Evolutionary conservation across 2,888 invertebrate genomes (phyloP).

Genomic region (Orthosia gracilis): DNA sequence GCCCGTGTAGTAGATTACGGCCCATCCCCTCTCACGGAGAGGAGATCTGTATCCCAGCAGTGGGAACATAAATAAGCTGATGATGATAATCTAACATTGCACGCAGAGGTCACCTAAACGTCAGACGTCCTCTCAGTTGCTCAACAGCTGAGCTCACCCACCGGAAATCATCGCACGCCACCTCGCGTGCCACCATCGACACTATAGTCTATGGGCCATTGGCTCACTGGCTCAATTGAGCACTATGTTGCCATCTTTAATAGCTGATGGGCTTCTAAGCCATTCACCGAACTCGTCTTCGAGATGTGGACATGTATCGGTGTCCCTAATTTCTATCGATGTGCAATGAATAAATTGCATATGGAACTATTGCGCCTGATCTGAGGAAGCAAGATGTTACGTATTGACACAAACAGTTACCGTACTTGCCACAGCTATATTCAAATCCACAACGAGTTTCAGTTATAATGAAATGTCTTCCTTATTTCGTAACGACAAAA

Average conservation of each 20-base stretch:
- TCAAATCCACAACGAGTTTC: neutral
- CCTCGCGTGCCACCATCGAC: conserved; percentile 62
- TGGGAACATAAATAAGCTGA: too few relatives aligned
- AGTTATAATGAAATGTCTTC: neutral
- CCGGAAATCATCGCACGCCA: conserved; percentile 70
- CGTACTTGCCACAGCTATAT: neutral
- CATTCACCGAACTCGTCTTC: conserved; percentile 26
- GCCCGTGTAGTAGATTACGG: too few relatives aligned
- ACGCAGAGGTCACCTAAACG: conserved; percentile 13
- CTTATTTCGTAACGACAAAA: neutral
- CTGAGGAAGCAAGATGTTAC: neutral
- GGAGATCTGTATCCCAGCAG: too few relatives aligned
- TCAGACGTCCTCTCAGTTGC: conserved; percentile 69
- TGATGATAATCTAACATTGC: neutral
- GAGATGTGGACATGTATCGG: conserved; percentile 19
- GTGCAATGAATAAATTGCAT: conserved; percentile 38
- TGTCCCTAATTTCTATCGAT: conserved; percentile 39
- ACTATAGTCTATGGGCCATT: conserved; percentile 30
- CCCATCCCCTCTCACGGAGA: too few relatives aligned
- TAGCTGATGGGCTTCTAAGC: conserved; percentile 30
- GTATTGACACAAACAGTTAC: neutral
- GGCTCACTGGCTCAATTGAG: conserved; percentile 26
- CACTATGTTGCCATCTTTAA: conserved; percentile 44
- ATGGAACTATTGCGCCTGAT: neutral
- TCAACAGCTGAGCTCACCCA: conserved; percentile 57